phyloP scores from a whole-genome alignment of 1,140 invertebrate genomes.

The Papilio dardanus region DNA sequence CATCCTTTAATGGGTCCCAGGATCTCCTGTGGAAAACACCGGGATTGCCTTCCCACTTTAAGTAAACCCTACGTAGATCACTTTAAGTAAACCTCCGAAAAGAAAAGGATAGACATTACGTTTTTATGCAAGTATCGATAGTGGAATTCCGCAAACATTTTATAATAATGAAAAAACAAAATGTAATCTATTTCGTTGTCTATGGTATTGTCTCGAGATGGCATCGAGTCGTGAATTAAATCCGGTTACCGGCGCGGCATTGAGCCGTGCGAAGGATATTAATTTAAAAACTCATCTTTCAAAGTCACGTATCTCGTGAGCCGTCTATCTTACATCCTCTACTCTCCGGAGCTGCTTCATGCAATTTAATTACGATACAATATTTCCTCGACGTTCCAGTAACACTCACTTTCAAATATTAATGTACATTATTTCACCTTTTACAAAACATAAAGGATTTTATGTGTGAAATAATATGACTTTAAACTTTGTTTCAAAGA shows the following conservation, averaged over 20 bases:
- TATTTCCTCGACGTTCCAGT: constrained; percentile 6
- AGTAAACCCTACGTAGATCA: too few species aligned
- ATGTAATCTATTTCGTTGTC: neutral
- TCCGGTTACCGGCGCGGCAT: constrained; percentile 21
- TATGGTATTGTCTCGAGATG: constrained; percentile 2
- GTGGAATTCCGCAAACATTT: neutral
- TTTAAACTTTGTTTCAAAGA: neutral
- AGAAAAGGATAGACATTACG: neutral
- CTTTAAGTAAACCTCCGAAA: neutral
- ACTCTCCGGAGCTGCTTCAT: constrained; percentile 17
- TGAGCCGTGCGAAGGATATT: constrained; percentile 37
- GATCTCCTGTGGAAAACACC: too few species aligned
- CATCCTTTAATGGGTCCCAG: too few species aligned
- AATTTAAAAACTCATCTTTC: constrained; percentile 39
- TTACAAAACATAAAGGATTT: neutral
- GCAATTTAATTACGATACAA: constrained; percentile 36
- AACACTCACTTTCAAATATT: neutral
- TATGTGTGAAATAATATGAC: neutral
- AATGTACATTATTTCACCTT: constrained; percentile 1
- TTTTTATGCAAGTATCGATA: neutral
- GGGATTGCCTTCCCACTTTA: too few species aligned
- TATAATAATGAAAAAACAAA: neutral
- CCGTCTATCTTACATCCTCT: constrained; percentile 33
- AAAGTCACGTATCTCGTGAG: constrained; percentile 34
- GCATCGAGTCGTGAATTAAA: constrained; percentile 29